A percentile compares a stretch with the other conserved stretches of the same genome.
Evolutionary conservation across 2,888 invertebrate species (phyloP).

Genomic region (Chrysolina oricalcia): DNA sequence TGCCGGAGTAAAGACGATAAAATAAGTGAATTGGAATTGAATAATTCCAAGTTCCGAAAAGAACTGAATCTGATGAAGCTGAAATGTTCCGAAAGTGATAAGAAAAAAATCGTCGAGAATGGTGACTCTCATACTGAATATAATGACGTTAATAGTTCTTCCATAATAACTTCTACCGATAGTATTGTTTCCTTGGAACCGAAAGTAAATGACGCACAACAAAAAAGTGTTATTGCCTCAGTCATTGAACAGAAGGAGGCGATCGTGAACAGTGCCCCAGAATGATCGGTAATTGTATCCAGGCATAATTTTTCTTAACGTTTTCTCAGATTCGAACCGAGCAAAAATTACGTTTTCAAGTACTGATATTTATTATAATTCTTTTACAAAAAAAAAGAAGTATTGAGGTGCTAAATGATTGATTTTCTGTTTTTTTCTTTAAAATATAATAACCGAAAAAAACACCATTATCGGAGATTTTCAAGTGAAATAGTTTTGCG

Average conservation of each 20-base stretch:
- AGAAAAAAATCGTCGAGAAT: constrained; percentile 50
- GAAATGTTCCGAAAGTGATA: constrained; percentile 41
- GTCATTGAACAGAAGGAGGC: constrained; percentile 58
- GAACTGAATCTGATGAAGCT: constrained; percentile 53
- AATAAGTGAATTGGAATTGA: constrained; percentile 65
- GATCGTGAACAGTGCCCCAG: constrained; percentile 62
- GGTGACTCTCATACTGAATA: constrained; percentile 36
- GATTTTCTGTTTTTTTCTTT: background rate
- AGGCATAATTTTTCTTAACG: constrained; percentile 50
- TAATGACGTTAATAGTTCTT: constrained; percentile 58
- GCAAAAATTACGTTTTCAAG: constrained; percentile 49
- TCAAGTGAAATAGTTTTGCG: too few relatives aligned
- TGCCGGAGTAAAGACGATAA: constrained; percentile 65
- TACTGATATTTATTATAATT: constrained; percentile 45
- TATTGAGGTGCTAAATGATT: background rate
- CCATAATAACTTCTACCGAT: constrained; percentile 57
- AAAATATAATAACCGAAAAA: too few relatives aligned
- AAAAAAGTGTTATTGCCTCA: constrained; percentile 58
- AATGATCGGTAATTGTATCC: constrained; percentile 67
- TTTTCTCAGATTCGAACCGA: constrained; percentile 37
- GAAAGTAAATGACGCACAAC: constrained; percentile 39
- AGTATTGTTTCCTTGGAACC: constrained; percentile 31
- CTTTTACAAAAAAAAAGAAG: constrained; percentile 47
- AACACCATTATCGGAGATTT: background rate
- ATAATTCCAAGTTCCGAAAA: constrained; percentile 60